Conservation (phyloP, 2,888 invertebrate genomes). For the Drosophila gaucha region DNA sequence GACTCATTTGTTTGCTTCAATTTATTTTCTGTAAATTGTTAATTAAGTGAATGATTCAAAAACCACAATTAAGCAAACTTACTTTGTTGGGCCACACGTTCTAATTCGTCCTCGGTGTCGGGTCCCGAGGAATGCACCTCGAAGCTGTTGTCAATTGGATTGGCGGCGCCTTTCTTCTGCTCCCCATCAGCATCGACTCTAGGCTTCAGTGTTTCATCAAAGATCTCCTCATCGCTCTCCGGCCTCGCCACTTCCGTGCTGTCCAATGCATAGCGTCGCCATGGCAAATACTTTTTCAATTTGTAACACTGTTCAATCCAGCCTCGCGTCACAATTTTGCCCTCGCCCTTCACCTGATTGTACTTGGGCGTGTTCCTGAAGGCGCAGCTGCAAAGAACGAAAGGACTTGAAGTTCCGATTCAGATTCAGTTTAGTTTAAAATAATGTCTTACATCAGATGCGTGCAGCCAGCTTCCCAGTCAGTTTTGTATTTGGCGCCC, state of each 20-base stretch:
- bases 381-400: conserved; percentile 89
- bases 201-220: conserved; percentile 68
- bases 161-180: background rate
- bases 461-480: conserved; percentile 91
- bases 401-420: background rate
- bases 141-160: background rate
- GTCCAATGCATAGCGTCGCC: conserved; percentile 83
- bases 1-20: conserved; percentile 10
- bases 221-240: conserved; percentile 83
- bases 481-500: conserved; percentile 91
- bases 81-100: conserved; percentile 68
- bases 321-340: conserved; percentile 88
- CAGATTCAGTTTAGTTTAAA: background rate
- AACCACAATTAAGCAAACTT: background rate
- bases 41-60: background rate
- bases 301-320: conserved; percentile 90
- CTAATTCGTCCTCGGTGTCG: conserved; percentile 84
- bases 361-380: conserved; percentile 95
- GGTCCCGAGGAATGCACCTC: conserved; percentile 63
- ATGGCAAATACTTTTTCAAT: conserved; percentile 85
- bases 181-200: background rate
- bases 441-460: conserved; percentile 91
- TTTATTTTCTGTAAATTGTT: conserved; percentile 36
- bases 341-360: conserved; percentile 88
- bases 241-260: conserved; percentile 60